Evolutionary conservation across 2,113 vertebrate genomes (phyloP).

Genomic region (Hiodon tergisus): DNA sequence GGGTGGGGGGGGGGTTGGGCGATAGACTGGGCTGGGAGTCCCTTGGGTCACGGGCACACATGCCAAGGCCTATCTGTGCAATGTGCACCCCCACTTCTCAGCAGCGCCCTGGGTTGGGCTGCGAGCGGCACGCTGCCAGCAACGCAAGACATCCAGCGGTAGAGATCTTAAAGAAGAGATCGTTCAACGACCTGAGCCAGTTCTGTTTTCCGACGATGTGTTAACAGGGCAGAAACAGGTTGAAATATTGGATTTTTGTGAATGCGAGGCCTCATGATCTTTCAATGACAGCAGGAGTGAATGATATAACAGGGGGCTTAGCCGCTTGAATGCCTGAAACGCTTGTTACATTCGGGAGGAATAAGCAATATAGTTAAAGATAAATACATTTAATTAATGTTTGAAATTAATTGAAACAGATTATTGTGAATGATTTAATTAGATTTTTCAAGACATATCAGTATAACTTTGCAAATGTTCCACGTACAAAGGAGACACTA

Average conservation of each 20-base stretch:
- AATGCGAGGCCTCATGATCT: not conserved
- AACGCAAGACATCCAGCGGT: not conserved
- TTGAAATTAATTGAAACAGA: too few species aligned
- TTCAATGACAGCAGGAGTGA: not conserved
- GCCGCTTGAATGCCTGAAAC: not conserved
- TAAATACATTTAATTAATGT: too few species aligned
- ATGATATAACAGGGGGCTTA: not conserved
- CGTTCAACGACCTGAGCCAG: not conserved
- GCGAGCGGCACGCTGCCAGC: not conserved
- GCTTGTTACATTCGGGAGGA: too few species aligned
- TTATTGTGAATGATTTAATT: too few species aligned
- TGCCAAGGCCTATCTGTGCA: not conserved
- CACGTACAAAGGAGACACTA: too few species aligned
- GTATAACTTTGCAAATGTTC: too few species aligned
- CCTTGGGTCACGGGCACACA: constrained; percentile 38
- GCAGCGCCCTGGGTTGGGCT: not conserved
- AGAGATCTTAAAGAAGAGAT: not conserved
- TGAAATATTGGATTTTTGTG: not conserved
- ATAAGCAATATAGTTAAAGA: too few species aligned
- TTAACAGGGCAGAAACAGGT: not conserved
- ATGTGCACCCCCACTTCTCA: not conserved
- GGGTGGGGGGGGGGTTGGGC: constrained; percentile 28
- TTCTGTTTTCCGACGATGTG: not conserved
- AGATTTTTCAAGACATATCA: too few species aligned
- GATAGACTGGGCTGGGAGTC: constrained; percentile 38